Percentiles rank a stretch among this genome's conserved stretches.
phyloP scores from a whole-genome alignment of 53 echinoderm and acorn worm species.

The Paelopatides confundens region DNA sequence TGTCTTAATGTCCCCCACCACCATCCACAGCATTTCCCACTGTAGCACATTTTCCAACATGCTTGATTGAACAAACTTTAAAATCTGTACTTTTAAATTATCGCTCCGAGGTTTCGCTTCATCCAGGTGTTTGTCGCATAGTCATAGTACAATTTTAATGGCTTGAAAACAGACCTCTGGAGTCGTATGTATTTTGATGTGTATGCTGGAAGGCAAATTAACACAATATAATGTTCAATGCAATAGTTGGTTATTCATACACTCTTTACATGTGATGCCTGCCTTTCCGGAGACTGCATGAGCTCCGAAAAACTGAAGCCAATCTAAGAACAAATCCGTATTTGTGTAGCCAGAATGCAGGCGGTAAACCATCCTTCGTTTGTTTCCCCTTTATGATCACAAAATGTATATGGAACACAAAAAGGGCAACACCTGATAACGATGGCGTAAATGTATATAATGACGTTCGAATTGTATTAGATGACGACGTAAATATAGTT shows the following conservation, averaged over 20 bases:
- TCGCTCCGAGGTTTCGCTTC: conserved; percentile 9
- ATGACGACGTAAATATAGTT: too few species aligned
- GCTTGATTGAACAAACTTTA: too few species aligned
- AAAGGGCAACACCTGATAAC: too few species aligned
- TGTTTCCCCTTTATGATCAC: conserved; percentile 53
- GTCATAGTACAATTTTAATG: conserved; percentile 28
- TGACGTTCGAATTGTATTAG: too few species aligned
- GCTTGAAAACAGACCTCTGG: conserved; percentile 51
- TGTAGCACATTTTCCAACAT: too few species aligned
- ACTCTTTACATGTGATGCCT: conserved; percentile 42
- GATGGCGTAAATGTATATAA: too few species aligned
- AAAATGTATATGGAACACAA: too few species aligned
- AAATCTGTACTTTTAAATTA: too few species aligned
- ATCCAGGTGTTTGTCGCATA: conserved; percentile 43
- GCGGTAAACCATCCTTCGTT: conserved; percentile 39
- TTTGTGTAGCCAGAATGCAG: conserved; percentile 57
- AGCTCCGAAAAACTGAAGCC: conserved; percentile 52
- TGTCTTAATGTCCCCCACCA: conserved; percentile 57
- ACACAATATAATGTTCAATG: not conserved
- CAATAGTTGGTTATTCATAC: conserved; percentile 27
- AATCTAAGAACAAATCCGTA: conserved; percentile 57
- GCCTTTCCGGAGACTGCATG: conserved; percentile 52
- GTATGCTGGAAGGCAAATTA: conserved; percentile 51
- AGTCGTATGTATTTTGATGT: too few species aligned
- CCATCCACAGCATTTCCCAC: too few species aligned